Evolutionary conservation across 1,140 invertebrate species (phyloP).

Genomic region (Pachypeltis micranthus): DNA sequence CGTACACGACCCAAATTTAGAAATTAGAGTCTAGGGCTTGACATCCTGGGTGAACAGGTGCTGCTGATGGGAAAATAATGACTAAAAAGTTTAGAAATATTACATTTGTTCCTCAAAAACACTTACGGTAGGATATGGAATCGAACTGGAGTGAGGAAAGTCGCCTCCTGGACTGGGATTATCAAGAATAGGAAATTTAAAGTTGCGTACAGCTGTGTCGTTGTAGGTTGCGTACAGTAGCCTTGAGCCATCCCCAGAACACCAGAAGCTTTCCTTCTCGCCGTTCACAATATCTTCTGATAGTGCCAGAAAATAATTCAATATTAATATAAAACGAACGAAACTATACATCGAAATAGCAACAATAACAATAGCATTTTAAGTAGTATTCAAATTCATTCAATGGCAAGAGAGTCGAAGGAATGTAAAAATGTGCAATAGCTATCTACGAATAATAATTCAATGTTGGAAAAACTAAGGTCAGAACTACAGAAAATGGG

Average conservation of each 20-base stretch:
- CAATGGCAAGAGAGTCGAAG: too few relatives aligned
- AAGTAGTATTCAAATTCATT: too few relatives aligned
- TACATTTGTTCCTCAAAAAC: not conserved
- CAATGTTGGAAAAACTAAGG: not conserved
- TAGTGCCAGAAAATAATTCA: conserved; percentile 23
- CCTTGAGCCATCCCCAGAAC: conserved; percentile 63
- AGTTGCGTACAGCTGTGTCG: conserved; percentile 61
- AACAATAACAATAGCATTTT: too few relatives aligned
- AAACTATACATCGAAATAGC: not conserved
- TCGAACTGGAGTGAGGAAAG: conserved; percentile 60
- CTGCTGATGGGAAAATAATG: not conserved
- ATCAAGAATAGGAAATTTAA: conserved; percentile 60
- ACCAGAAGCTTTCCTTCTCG: conserved; percentile 49
- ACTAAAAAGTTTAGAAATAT: not conserved
- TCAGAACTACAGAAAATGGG: not conserved
- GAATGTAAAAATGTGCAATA: not conserved
- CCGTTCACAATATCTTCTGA: conserved; percentile 56
- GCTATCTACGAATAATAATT: not conserved
- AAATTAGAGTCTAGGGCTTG: too few relatives aligned
- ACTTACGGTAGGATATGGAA: conserved; percentile 61
- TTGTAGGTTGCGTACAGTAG: conserved; percentile 80
- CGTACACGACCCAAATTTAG: too few relatives aligned
- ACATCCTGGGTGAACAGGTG: not conserved
- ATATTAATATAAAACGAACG: not conserved
- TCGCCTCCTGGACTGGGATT: conserved; percentile 33